Conservation (phyloP, 2,113 vertebrate species). For the Forbesichthys agassizii region DNA sequence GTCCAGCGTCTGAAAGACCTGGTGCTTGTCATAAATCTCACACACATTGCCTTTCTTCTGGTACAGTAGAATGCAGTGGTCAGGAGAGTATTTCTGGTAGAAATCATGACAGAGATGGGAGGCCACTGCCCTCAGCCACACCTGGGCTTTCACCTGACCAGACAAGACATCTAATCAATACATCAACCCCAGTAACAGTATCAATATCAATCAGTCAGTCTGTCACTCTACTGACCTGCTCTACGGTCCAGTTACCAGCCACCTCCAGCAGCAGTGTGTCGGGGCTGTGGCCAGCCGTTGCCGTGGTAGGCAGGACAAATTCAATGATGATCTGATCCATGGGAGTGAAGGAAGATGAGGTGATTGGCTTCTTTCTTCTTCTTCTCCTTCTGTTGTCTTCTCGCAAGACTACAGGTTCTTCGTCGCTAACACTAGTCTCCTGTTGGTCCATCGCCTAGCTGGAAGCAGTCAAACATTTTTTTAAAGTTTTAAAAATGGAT, state of each 20-base stretch:
- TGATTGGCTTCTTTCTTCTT: conserved; percentile 89
- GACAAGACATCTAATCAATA: background rate
- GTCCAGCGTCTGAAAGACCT: conserved; percentile 95
- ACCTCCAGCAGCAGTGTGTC: conserved; percentile 84
- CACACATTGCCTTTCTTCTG: conserved; percentile 96
- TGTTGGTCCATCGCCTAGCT: conserved; percentile 84
- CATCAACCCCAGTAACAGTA: background rate
- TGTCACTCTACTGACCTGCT: conserved; percentile 77
- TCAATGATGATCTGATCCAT: conserved; percentile 90
- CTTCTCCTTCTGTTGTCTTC: conserved; percentile 85
- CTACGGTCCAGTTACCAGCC: conserved; percentile 90
- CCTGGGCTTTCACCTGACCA: conserved; percentile 89
- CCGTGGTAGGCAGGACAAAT: conserved; percentile 87
- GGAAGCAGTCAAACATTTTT: conserved; percentile 44
- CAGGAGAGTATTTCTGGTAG: conserved; percentile 85
- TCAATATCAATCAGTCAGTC: background rate
- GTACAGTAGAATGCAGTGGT: conserved; percentile 93
- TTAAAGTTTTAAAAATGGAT: no score
- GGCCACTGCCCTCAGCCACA: conserved; percentile 91
- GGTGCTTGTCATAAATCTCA: conserved; percentile 97
- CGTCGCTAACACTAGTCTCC: conserved; percentile 65
- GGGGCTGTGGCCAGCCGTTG: conserved; percentile 72
- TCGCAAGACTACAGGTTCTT: conserved; percentile 80
- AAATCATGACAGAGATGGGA: conserved; percentile 84
- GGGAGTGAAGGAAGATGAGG: conserved; percentile 65